Evolutionary conservation across 2,888 invertebrate species (phyloP).

Genomic region (Agrotis ipsilon): DNA sequence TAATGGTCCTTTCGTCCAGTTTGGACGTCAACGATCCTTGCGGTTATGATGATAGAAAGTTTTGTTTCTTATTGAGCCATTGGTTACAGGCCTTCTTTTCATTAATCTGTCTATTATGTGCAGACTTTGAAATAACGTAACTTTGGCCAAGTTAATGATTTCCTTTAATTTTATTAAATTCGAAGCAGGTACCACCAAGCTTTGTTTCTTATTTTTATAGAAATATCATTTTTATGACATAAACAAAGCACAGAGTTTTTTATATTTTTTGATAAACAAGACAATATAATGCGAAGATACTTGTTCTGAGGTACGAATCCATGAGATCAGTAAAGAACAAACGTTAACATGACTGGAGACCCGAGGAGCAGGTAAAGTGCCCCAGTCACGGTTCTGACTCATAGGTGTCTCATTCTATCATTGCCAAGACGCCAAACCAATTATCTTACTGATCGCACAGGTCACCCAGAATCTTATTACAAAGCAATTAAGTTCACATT

Average conservation of each 20-base stretch:
- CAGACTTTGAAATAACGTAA: constrained; percentile 17
- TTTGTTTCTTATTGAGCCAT: constrained; percentile 50
- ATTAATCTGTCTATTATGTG: constrained; percentile 39
- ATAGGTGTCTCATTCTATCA: constrained; percentile 79
- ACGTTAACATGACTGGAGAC: constrained; percentile 51
- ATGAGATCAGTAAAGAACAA: constrained; percentile 40
- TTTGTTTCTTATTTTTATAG: not conserved
- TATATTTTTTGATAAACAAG: too few relatives aligned
- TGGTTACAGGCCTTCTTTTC: constrained; percentile 41
- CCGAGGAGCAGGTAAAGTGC: constrained; percentile 64
- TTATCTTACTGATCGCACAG: constrained; percentile 14
- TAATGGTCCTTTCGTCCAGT: constrained; percentile 65
- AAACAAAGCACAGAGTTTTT: not conserved
- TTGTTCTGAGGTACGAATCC: constrained; percentile 17
- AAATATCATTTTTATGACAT: too few relatives aligned
- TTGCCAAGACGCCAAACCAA: constrained; percentile 69
- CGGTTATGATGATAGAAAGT: constrained; percentile 59
- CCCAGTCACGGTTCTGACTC: constrained; percentile 77
- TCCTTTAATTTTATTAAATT: not conserved
- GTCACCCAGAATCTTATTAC: constrained; percentile 54
- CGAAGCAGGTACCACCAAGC: not conserved
- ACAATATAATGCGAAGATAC: not conserved
- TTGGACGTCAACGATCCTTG: constrained; percentile 71
- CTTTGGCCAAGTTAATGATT: constrained; percentile 7
- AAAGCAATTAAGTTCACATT: constrained; percentile 70